Conservation (phyloP, 2,113 vertebrate species). For the Redunca redunca region DNA sequence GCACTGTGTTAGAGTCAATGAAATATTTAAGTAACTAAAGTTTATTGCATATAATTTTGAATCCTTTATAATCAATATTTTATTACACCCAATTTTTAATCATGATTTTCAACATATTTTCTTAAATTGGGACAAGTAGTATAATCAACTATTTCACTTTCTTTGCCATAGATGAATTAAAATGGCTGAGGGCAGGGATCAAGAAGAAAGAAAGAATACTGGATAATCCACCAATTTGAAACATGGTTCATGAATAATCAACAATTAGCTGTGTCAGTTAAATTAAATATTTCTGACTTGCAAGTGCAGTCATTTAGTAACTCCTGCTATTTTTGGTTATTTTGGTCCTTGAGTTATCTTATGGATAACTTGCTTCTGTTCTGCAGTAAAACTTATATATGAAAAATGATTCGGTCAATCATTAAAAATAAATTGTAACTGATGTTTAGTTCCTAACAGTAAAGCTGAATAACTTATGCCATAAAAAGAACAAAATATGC, state of each 20-base stretch:
- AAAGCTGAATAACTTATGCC: not conserved
- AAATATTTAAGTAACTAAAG: not conserved
- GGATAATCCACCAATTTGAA: not conserved
- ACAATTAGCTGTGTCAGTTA: not conserved
- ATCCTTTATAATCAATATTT: not conserved
- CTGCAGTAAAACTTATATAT: not conserved
- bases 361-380: not conserved
- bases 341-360: not conserved
- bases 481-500: not conserved
- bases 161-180: constrained; percentile 14
- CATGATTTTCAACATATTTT: not conserved
- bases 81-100: not conserved
- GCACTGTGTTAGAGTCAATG: not conserved
- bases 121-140: not conserved
- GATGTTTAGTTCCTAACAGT: not conserved
- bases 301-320: not conserved
- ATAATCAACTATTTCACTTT: constrained; percentile 4
- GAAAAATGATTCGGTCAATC: not conserved
- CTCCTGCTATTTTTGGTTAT: not conserved
- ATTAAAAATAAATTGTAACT: not conserved
- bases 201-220: not conserved
- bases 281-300: not conserved
- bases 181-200: not conserved
- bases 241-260: not conserved
- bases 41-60: not conserved